These are phyloP conservation scores for Theristicus caerulescens DNA, from an alignment of 2,113 vertebrate species.

Conservation along the genomic window DNA sequence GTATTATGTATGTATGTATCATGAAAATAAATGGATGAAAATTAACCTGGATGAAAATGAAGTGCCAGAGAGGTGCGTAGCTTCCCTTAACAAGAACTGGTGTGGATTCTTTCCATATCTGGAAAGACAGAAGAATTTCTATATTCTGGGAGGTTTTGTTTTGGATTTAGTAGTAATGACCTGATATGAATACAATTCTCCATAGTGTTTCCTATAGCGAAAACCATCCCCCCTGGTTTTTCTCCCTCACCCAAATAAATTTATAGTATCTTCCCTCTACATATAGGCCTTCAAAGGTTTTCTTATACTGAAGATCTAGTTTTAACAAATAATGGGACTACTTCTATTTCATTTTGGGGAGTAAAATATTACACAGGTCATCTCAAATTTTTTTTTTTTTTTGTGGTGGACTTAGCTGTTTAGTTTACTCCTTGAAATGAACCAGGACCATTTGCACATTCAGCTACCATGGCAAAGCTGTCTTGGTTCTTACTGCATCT, in stretches of 20 bases:
- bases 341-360: neutral
- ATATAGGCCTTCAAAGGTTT: neutral
- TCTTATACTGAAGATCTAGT: neutral
- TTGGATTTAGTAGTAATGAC: neutral
- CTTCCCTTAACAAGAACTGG: neutral
- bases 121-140: no score
- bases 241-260: neutral
- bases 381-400: neutral
- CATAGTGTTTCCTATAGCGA: neutral
- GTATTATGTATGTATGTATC: neutral
- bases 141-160: neutral
- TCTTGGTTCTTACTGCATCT: neutral
- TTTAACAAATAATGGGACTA: neutral
- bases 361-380: neutral
- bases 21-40: neutral
- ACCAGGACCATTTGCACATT: neutral
- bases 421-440: neutral
- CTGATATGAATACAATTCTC: neutral
- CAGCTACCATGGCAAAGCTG: neutral
- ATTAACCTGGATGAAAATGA: neutral
- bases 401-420: neutral
- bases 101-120: neutral
- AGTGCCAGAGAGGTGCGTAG: neutral
- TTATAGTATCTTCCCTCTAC: neutral
- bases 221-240: neutral